Conservation (phyloP, 1,140 invertebrate genomes). For the Agraylea sexmaculata region DNA sequence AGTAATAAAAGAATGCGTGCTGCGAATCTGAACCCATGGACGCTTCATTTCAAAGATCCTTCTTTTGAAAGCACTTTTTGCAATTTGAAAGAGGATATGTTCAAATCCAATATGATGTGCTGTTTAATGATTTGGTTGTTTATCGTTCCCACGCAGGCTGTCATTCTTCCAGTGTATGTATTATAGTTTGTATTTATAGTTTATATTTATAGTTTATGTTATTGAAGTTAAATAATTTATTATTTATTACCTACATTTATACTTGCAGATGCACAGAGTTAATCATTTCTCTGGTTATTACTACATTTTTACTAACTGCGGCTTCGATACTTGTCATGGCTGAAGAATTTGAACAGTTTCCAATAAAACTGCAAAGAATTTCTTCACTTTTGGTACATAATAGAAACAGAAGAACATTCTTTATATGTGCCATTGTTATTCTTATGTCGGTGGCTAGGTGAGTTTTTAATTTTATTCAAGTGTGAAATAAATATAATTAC, state of each 20-base stretch:
- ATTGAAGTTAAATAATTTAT: conserved; percentile 1
- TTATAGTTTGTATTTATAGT: conserved; percentile 1
- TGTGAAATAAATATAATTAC: conserved; percentile 3
- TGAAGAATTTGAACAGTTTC: conserved; percentile 64
- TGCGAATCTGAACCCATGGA: conserved; percentile 77
- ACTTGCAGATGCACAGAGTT: conserved; percentile 42
- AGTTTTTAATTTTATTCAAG: conserved; percentile 11
- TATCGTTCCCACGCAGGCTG: conserved; percentile 65
- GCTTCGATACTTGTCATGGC: conserved; percentile 73
- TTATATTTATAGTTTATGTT: neutral
- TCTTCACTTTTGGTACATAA: conserved; percentile 63
- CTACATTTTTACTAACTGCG: conserved; percentile 53
- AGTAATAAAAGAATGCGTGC: conserved; percentile 84
- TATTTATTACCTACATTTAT: conserved; percentile 6
- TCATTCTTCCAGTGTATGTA: conserved; percentile 65
- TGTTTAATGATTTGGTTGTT: conserved; percentile 85
- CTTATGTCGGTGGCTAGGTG: conserved; percentile 58
- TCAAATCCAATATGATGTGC: conserved; percentile 88
- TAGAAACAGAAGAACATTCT: conserved; percentile 54
- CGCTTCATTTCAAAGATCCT: conserved; percentile 68
- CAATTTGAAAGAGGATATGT: conserved; percentile 83
- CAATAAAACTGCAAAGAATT: conserved; percentile 50
- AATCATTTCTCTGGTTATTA: conserved; percentile 44
- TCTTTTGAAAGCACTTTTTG: conserved; percentile 51
- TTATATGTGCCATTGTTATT: conserved; percentile 69